Conservation (phyloP, 2,888 invertebrate species). For the Xanthia togata region DNA sequence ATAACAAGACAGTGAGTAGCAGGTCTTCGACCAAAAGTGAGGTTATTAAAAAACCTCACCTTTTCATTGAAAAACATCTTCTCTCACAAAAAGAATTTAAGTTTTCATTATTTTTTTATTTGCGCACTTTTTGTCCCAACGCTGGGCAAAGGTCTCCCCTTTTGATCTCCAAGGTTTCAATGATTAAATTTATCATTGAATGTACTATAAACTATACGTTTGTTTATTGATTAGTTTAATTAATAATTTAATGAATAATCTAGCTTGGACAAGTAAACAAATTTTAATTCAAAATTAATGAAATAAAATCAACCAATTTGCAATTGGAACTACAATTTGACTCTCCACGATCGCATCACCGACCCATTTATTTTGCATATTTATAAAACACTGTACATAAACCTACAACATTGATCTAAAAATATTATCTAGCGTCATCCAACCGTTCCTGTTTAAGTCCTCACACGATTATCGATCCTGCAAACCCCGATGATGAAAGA, state of each 20-base stretch:
- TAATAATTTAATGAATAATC: background rate
- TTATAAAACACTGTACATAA: background rate
- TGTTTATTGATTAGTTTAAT: background rate
- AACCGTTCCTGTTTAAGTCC: background rate
- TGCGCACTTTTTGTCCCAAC: background rate
- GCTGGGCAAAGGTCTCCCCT: background rate
- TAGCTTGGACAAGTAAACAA: no score
- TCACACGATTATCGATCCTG: conserved; percentile 24
- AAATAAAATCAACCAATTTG: background rate
- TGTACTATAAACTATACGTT: background rate
- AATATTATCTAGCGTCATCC: conserved; percentile 37
- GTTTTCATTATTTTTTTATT: no score
- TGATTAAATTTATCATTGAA: background rate
- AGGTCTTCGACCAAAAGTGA: no score
- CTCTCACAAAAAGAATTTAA: no score
- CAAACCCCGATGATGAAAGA: conserved; percentile 30
- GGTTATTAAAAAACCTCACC: background rate
- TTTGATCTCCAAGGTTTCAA: background rate
- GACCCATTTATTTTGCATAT: background rate
- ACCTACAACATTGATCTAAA: conserved; percentile 17
- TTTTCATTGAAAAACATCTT: background rate
- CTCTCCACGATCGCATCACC: accelerated
- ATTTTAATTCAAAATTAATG: background rate
- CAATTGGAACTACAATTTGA: background rate
- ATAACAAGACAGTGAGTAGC: no score